These are phyloP conservation scores for Dynastes hyllus DNA, from an alignment of 2,888 invertebrate species.

Conservation along the genomic window DNA sequence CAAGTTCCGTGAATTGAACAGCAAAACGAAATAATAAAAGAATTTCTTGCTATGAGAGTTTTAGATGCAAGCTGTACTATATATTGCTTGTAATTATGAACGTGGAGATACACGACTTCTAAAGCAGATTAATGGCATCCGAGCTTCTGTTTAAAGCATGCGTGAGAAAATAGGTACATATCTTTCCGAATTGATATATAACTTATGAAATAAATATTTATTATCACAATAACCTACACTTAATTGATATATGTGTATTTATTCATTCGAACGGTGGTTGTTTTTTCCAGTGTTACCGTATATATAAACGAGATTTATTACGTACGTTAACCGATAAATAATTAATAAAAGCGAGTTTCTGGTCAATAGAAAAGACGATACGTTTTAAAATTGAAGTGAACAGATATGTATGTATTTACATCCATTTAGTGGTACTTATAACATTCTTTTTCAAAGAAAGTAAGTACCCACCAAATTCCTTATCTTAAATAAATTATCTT, in stretches of 20 bases:
- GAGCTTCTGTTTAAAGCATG: constrained; percentile 23
- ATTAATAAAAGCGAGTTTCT: constrained; percentile 21
- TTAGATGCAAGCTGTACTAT: not conserved
- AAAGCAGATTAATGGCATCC: constrained; percentile 28
- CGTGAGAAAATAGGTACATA: constrained; percentile 28
- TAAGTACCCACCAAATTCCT: no score
- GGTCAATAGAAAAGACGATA: not conserved
- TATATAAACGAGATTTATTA: constrained; percentile 36
- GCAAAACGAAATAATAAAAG: no score
- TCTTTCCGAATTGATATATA: constrained; percentile 24
- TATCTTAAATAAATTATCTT: no score
- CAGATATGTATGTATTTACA: not conserved
- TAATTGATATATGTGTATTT: constrained; percentile 37
- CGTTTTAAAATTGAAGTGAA: constrained; percentile 3
- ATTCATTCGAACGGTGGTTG: constrained; percentile 20
- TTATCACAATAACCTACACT: constrained; percentile 39
- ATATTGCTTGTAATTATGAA: constrained; percentile 7
- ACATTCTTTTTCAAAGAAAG: no score
- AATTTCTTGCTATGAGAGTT: no score
- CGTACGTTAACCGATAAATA: constrained; percentile 23
- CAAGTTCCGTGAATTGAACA: no score
- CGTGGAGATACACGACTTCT: not conserved
- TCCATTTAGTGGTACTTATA: no score
- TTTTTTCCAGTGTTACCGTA: constrained; percentile 25
- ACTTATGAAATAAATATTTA: constrained; percentile 29